Evolutionary conservation across 2,113 vertebrate genomes (phyloP), one percentile per base, ranked within the genome.

Genomic region (Psophia crepitans): DNA sequence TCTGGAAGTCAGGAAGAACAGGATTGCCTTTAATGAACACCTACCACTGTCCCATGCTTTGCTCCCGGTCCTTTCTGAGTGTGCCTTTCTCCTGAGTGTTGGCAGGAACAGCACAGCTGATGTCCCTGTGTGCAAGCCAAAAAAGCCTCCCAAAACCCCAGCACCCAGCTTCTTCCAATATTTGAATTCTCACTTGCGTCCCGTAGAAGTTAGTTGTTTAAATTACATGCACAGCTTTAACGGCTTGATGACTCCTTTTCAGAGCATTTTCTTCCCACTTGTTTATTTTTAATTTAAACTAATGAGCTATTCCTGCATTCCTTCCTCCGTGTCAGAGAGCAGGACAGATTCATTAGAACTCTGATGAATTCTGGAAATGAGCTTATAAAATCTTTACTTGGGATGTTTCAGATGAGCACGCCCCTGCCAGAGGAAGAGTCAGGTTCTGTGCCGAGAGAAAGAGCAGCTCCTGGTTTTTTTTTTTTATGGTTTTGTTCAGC

Each of bases 341-440:
- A 66, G 95, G 84, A 90, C 79, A 89, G 91, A 95, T 86, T 92
- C 46, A 46, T 89, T 95, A 60, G 93, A 97, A 92, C 85, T 88
- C 68, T 18, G 41, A 54, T 28, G 58, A 78, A 74, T 96, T 94
- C 87, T 95, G 85, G 68, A 97, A 90, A 93, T 60, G 65, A 91
- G 81, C 89, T 97, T 96, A 66, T 96, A 66, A 96, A 95, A 91
- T 53, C 96, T 90, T 95, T 69, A 37, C 92, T 95, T 73, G 97
- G 96, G 96, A 84, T 93, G 81, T 90, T 97, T 96, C 37, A 95
- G 96, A 79, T 2, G 49, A 92, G 83, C 89, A 96, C 84, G 90
- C 22, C 27, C 88, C 88, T 88, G 81, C 82, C 15, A 8, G 88
- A 90, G 96, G 94, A 89, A 96, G 85, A 97, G 85, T 41, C 93